These are phyloP conservation scores for Metalampra italica DNA, from an alignment of 2,888 invertebrate genomes.

Conservation along the genomic window DNA sequence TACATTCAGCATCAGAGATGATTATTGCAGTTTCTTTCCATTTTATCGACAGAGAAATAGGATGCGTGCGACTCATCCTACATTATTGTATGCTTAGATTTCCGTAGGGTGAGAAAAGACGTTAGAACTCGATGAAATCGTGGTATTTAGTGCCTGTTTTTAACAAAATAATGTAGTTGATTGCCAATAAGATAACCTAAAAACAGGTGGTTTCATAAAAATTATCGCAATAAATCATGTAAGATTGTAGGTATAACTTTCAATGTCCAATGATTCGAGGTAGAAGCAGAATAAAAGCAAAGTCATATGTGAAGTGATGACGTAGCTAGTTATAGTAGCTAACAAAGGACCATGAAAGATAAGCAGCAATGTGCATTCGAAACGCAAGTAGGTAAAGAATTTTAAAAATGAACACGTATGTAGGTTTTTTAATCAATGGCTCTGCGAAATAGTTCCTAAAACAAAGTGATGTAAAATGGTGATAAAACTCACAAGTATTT, in stretches of 20 bases:
- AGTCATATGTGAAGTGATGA: background rate
- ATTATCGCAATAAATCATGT: background rate
- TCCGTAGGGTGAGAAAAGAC: no score
- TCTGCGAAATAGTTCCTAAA: background rate
- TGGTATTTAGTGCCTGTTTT: no score
- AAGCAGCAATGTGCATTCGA: background rate
- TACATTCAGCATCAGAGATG: no score
- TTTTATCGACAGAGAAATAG: no score
- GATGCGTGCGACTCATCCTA: no score
- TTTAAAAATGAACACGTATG: background rate
- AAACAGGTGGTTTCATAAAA: background rate
- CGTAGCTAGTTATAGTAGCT: background rate
- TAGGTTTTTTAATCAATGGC: background rate
- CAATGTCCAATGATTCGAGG: no score
- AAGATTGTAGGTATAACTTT: no score
- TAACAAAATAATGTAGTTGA: no score
- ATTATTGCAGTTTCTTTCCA: no score
- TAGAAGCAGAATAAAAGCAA: no score
- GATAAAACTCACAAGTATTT: conserved; percentile 51
- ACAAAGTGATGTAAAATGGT: background rate
- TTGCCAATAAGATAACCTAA: background rate
- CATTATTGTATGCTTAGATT: no score
- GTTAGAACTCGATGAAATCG: no score
- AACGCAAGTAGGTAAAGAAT: background rate
- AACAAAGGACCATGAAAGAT: background rate